Evolutionary conservation across 2,113 vertebrate species (phyloP), one percentile per base, ranked within the genome.

Genomic region (Aleadryas rufinucha): DNA sequence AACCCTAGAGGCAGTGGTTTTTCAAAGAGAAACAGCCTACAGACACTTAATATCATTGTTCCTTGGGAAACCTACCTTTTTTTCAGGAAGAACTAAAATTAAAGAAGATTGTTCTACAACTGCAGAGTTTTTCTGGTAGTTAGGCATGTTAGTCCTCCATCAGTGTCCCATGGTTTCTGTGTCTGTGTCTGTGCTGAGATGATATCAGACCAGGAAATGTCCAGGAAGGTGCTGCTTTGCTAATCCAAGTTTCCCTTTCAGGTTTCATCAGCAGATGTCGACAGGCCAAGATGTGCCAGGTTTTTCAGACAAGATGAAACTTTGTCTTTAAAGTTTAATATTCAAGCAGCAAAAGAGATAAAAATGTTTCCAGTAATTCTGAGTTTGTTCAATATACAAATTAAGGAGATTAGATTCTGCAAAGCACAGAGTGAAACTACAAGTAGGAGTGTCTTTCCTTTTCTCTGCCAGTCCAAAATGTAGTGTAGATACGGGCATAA

Each of bases 1-100:
- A 18, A 28, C 7, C 11, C 4, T 56, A 8, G 7, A 60, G n/a
- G n/a, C 23, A 23, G 10, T 1, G 1, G n/a, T n/a, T n/a, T n/a
- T n/a, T n/a, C n/a, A n/a, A 65, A 45, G 15, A 65, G 37, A 41
- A 86, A 20, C 14, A 72, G 28, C 11, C 7, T 49, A 17, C 22
- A 66, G 20, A 53, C 5, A 8, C 14, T 47, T 60, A 44, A 10
- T 13, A 27, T 56, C 6, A 6, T 30, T 82, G 4, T 50, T 84
- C 26, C 30, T 71, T 45, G 47, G 35, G 23, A 84, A 87, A 30
- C 13, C 7, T 50, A 26, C 1, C 0, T 53, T 70, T 56, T 76
- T 71, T 74, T 39, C 39, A 59, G 30, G 23, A 88, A 63, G 52
- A 79, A 22, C 7, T 76, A 61, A 91, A 91, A 91, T 41, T 11